Conservation (phyloP, 2,797 vertebrate species). For the Scarus forsteni region DNA sequence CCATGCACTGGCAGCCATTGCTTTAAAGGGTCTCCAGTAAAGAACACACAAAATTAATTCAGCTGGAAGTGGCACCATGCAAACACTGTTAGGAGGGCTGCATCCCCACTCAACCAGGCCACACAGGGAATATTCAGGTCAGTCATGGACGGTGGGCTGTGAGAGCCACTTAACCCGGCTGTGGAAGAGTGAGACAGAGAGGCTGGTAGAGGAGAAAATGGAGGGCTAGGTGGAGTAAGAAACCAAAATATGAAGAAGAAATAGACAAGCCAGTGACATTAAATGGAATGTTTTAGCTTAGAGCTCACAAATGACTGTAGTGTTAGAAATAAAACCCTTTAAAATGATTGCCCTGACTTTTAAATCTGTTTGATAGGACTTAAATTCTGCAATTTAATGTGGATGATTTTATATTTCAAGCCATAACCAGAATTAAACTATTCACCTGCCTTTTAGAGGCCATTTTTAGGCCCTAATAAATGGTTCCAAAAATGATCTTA, state of each 20-base stretch:
- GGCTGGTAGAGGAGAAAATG: background rate
- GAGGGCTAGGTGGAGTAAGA: background rate
- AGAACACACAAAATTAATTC: constrained; percentile 73
- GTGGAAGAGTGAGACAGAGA: constrained; percentile 19
- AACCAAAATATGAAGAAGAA: background rate
- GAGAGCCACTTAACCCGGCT: constrained; percentile 52
- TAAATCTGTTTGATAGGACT: too few relatives aligned
- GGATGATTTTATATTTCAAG: too few relatives aligned
- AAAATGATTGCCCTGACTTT: too few relatives aligned
- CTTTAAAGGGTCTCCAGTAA: constrained; percentile 65
- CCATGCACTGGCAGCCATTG: constrained; percentile 77
- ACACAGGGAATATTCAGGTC: constrained; percentile 60
- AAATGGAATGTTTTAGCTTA: too few relatives aligned
- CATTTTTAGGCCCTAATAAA: too few relatives aligned
- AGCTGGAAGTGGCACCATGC: constrained; percentile 77
- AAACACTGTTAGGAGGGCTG: constrained; percentile 70
- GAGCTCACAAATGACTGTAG: too few relatives aligned
- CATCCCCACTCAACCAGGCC: constrained; percentile 73
- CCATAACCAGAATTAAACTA: too few relatives aligned
- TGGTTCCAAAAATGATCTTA: too few relatives aligned
- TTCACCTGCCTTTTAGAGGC: too few relatives aligned
- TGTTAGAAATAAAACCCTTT: too few relatives aligned
- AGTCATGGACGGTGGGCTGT: constrained; percentile 42
- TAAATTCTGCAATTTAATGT: too few relatives aligned
- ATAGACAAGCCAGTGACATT: background rate